These are phyloP conservation scores for Druon quercuslanigerum DNA, from an alignment of 1,140 invertebrate genomes.

Conservation along the genomic window DNA sequence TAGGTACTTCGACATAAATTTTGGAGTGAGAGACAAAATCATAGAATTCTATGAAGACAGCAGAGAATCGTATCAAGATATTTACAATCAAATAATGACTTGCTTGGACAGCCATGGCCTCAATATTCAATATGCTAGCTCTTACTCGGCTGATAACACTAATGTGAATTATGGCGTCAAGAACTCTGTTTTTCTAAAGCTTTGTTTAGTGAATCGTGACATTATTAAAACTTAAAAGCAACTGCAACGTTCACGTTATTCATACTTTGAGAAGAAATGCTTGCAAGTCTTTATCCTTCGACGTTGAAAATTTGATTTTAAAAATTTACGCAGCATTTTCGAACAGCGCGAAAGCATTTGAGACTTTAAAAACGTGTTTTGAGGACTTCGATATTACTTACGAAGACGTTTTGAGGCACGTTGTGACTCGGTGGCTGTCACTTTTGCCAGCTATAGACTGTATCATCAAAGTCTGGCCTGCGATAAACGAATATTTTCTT, in stretches of 20 bases:
- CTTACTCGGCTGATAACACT: conserved; percentile 41
- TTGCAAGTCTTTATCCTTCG: conserved; percentile 33
- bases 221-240: conserved; percentile 28
- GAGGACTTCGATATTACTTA: no score
- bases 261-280: conserved; percentile 36
- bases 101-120: neutral
- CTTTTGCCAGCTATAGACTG: no score
- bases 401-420: no score
- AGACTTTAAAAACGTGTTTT: no score
- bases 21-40: conserved; percentile 55
- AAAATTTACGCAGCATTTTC: conserved; percentile 41
- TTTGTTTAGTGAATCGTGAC: conserved; percentile 34
- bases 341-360: neutral
- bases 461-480: no score
- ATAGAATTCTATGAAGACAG: conserved; percentile 43
- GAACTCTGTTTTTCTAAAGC: conserved; percentile 38
- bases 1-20: conserved; percentile 33
- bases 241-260: conserved; percentile 44
- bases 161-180: conserved; percentile 39
- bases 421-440: no score
- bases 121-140: conserved; percentile 38
- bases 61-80: neutral
- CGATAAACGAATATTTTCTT: no score
- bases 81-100: conserved; percentile 26
- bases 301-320: conserved; percentile 36